Evolutionary conservation across 2,113 vertebrate genomes (phyloP), one percentile per base, ranked within the genome.

Genomic region (Cebidichthys violaceus): DNA sequence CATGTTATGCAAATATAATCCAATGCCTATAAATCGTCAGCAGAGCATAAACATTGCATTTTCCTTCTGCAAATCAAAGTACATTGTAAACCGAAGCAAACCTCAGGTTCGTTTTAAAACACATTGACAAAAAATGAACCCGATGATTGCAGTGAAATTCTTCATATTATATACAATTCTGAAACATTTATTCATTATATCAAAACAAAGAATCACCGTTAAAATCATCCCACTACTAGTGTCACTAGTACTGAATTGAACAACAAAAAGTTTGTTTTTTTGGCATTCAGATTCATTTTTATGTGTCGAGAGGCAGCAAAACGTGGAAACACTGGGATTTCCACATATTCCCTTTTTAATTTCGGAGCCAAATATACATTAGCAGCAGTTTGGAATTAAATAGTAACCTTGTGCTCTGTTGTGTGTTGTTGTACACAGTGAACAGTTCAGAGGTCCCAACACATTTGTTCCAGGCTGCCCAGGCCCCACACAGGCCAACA

Each of bases 311-410:
- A 94, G 89, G 88, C 90, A 89, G 81, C 68, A 85, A 90, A 83
- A 88, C 84, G 68, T 55, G 52, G 70, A 88, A 87, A 93, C 69
- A 70, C 82, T 75, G 59, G 17, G 70, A 75, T 89, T 83, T 89
- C 75, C 68, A 57, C 35, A 73, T 80, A 92, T 93, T 94, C 93
- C 94, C 92, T 94, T 95, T 93, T 89, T 90, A 39, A n/a, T 87
- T 87, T 84, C 81, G 76, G 84, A 84, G 90, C 88, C 89, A 88
- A 88, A 93, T 86, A 77, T 87, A 90, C 89, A 92, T 85, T 92
- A 93, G 90, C 89, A 94, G 91, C 93, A 90, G 82, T 87, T 70
- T 77, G 79, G 84, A 89, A 75, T 89, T 84, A 89, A 90, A 91
- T 78, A 90, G 67, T 72, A 83, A 81, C 85, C 70, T 79, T 90